Base-by-base conservation (phyloP, 2,113 vertebrate genomes). In the Salminus brasiliensis region DNA sequence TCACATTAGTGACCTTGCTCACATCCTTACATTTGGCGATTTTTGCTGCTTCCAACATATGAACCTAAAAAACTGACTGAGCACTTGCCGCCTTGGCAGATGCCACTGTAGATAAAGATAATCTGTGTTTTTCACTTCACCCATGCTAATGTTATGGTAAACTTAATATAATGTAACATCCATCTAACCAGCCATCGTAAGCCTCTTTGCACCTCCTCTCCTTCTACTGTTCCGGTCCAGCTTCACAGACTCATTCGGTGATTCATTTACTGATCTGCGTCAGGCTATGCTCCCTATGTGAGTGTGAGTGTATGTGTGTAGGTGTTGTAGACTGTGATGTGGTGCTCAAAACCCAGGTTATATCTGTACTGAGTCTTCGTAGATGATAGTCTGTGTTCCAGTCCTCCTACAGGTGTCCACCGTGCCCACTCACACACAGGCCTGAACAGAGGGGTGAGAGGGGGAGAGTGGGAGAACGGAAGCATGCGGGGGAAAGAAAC, bases 321-420 rank as follows among this genome's bases (percentile, higher is more conserved):
- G 65, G 67, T 71, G 67, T 72, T 36, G 36, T 74, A 45, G 72
- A 27, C 57, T 21, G 72, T 60, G 29, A 60, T 62, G 39, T 57
- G 52, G 9, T 23, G n/a, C 45, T 79, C 65, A 30, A 25, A 75
- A 41, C 25, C 45, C 69, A 60, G 78, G 52, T 21, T 49, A 21
- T 49, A 32, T 81, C 70, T 49, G 21, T 49, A 45, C 52, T 78
- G 60, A 27, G 57, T 25, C 60, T 62, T 65, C 81, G 39, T 78
- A 41, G 84, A 43, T 32, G 78, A 83, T 63, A 12, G 32, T 36
- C 47, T 60, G 29, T 30, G 32, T 74, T 59, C 41, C n/a, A 27
- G 63, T 47, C 72, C 68, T 72, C 80, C 66, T 72, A 76, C 73
- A 21, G 4, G 15, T 29, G 72, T 21, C 47, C 47, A 21, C 43